phyloP scores from a whole-genome alignment of 2,113 vertebrate species.

The Choloepus hoffmanni region DNA sequence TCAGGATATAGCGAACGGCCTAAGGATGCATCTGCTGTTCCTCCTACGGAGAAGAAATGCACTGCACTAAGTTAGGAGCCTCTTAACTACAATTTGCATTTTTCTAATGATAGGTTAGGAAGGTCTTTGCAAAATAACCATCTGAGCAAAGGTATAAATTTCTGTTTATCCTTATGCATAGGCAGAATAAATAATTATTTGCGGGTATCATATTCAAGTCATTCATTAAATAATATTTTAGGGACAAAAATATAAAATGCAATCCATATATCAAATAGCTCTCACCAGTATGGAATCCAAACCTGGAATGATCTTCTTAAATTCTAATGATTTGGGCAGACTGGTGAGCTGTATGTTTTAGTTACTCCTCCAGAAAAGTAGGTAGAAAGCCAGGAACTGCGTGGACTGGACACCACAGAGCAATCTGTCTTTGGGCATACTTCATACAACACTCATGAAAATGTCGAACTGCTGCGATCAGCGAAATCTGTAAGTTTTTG shows the following conservation, averaged over 20 bases:
- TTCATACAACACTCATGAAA: no score
- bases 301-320: not conserved
- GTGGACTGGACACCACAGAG: no score
- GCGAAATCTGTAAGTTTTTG: no score
- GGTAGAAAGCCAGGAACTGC: no score
- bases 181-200: conserved; percentile 33
- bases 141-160: conserved; percentile 25
- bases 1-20: not conserved
- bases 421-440: no score
- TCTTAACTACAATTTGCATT: conserved; percentile 60
- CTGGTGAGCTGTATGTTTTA: no score
- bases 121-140: conserved; percentile 53
- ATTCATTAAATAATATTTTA: conserved; percentile 35
- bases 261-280: not conserved
- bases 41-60: not conserved
- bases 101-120: conserved; percentile 12
- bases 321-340: not conserved
- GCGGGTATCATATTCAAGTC: not conserved
- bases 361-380: no score
- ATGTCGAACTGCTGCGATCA: no score
- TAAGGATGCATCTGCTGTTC: not conserved
- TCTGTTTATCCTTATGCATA: conserved; percentile 5
- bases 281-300: not conserved
- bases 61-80: not conserved
- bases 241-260: not conserved